Percentiles rank a stretch among this genome's conserved stretches.
Conservation (phyloP, 1,140 invertebrate species). For the Drosophila sucinea region DNA sequence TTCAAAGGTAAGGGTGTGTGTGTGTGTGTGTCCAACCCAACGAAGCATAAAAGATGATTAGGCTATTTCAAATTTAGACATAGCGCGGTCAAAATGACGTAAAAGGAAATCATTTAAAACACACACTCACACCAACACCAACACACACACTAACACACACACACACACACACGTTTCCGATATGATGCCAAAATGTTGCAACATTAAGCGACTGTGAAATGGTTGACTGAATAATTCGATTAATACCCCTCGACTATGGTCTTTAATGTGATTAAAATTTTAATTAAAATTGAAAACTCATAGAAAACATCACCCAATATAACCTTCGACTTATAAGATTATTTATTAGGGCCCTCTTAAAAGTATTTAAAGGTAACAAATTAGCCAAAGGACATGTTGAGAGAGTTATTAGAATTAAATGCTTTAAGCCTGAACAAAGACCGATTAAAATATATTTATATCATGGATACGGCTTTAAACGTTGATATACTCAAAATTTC, state of each 20-base stretch:
- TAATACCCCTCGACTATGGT: constrained; percentile 30
- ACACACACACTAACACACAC: constrained; percentile 16
- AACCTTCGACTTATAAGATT: neutral
- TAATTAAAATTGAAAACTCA: constrained; percentile 40
- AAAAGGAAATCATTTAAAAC: constrained; percentile 50
- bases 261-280: constrained; percentile 40
- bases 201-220: constrained; percentile 63
- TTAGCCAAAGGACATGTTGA: too few relatives aligned
- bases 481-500: too few relatives aligned
- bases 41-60: constrained; percentile 75
- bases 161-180: constrained; percentile 26
- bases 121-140: neutral
- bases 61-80: constrained; percentile 65
- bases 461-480: too few relatives aligned
- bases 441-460: too few relatives aligned
- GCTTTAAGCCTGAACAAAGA: too few relatives aligned
- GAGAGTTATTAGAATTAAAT: too few relatives aligned
- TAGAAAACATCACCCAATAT: neutral
- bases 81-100: constrained; percentile 54
- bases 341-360: neutral
- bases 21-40: constrained; percentile 12
- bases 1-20: constrained; percentile 62
- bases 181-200: constrained; percentile 54
- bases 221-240: constrained; percentile 58
- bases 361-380: neutral